A percentile compares a stretch with the other conserved stretches of the same genome.
phyloP scores from a whole-genome alignment of 2,113 vertebrate species.

The Trichechus manatus region DNA sequence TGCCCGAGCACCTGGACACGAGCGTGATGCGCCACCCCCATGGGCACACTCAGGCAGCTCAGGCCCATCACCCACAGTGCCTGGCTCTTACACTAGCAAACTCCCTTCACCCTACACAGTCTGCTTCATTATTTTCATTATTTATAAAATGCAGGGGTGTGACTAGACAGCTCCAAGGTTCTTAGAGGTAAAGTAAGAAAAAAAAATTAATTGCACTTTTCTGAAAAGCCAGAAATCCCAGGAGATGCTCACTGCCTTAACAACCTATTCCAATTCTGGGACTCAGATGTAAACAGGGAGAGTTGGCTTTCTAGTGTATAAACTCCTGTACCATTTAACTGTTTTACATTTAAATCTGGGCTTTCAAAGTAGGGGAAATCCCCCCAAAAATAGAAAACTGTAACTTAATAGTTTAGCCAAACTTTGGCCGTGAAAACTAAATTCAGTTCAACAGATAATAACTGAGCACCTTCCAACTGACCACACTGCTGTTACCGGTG shows the following conservation, averaged over 20 bases:
- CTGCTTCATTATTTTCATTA: no score
- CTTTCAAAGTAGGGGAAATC: not conserved
- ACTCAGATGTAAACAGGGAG: not conserved
- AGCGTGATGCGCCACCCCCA: no score
- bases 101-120: rapidly evolving
- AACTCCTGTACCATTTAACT: not conserved
- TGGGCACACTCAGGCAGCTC: no score
- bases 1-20: not conserved
- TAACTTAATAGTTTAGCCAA: not conserved
- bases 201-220: no score
- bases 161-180: rapidly evolving
- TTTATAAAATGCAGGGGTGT: not conserved
- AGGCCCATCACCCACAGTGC: no score
- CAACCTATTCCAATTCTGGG: not conserved
- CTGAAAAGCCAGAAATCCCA: not conserved
- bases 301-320: not conserved
- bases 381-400: not conserved
- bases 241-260: not conserved
- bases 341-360: not conserved
- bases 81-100: rapidly evolving
- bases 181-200: not conserved
- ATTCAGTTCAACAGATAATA: no score
- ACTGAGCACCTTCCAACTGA: rapidly evolving
- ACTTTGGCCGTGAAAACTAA: not conserved
- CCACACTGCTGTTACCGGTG: not conserved